Percentiles rank a stretch among this genome's conserved stretches.
Conservation (phyloP, 2,888 invertebrate species). For the Nomada hirtipes region DNA sequence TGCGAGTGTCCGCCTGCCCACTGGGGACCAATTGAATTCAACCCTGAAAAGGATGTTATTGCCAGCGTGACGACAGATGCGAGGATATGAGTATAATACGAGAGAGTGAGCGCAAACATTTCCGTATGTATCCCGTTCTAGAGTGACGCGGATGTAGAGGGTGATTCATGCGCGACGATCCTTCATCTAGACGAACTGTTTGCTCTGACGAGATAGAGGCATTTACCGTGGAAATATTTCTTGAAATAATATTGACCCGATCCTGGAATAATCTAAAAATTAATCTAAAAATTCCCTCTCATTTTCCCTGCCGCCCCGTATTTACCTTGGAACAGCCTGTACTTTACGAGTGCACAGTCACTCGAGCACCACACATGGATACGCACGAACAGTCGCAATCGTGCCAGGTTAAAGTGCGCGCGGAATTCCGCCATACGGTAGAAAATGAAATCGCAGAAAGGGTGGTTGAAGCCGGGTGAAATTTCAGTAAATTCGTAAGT, state of each 20-base stretch:
- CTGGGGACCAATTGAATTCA: conserved; percentile 73
- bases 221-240: background rate
- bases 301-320: background rate
- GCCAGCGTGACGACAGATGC: conserved; percentile 70
- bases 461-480: conserved; percentile 15
- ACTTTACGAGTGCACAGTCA: background rate
- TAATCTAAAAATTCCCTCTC: background rate
- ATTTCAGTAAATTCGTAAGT: conserved; percentile 32
- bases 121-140: background rate
- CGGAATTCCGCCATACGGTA: conserved; percentile 42
- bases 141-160: background rate
- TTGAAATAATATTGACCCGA: no score
- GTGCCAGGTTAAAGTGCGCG: background rate
- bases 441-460: conserved; percentile 59
- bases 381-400: background rate
- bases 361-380: background rate
- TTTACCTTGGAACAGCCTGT: conserved; percentile 5
- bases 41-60: conserved; percentile 63
- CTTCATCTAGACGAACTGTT: no score
- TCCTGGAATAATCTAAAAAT: background rate
- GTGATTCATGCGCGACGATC: background rate
- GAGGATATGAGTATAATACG: conserved; percentile 30
- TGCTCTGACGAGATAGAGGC: no score
- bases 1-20: conserved; percentile 20
- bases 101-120: background rate